Evolutionary conservation across 2,113 vertebrate genomes (phyloP).

Genomic region (Chiloscyllium plagiosum): DNA sequence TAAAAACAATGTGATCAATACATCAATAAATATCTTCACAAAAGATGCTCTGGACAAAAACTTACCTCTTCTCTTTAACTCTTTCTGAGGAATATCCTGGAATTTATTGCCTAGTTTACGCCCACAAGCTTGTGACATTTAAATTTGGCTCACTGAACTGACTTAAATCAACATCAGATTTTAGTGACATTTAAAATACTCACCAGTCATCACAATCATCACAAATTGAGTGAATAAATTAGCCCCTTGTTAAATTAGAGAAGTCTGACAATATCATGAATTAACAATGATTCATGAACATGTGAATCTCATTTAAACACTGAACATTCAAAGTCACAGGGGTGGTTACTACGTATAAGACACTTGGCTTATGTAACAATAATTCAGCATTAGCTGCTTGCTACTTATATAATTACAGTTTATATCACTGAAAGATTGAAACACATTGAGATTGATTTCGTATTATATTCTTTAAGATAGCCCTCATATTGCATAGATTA

Average conservation of each 20-base stretch:
- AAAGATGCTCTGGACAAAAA: background rate
- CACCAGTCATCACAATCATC: background rate
- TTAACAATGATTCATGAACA: background rate
- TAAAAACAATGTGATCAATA: background rate
- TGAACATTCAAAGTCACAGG: background rate
- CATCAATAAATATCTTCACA: background rate
- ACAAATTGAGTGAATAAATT: background rate
- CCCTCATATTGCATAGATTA: background rate
- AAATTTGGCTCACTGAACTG: background rate
- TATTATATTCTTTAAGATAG: background rate
- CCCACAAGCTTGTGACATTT: background rate
- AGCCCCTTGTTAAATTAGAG: background rate
- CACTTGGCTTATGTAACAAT: background rate
- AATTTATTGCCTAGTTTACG: background rate
- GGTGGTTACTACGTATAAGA: background rate
- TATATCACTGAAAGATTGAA: background rate
- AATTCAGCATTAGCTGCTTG: slow-evolving; percentile 5
- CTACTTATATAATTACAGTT: background rate
- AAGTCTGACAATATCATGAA: background rate
- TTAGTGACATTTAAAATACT: background rate
- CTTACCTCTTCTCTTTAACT: background rate
- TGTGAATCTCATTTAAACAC: background rate
- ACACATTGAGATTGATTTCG: background rate
- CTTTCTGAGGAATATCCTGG: background rate
- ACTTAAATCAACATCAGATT: background rate